Evolutionary conservation across 2,888 invertebrate genomes (phyloP).

Genomic region (Hirtodrosophila cameraria): DNA sequence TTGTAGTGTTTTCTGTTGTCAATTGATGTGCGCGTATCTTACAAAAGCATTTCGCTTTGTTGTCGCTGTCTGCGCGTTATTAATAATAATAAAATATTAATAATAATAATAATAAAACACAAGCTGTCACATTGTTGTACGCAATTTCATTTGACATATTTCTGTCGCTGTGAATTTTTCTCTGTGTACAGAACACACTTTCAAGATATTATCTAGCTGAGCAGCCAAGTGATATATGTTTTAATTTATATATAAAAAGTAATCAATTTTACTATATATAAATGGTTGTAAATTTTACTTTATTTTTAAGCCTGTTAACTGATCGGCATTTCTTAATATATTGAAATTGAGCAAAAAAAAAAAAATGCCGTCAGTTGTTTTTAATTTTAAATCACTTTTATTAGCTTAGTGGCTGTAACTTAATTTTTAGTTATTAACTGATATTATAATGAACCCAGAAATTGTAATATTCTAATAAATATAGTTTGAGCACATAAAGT

Average conservation of each 20-base stretch:
- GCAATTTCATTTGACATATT: conserved; percentile 26
- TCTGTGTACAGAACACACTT: conserved; percentile 8
- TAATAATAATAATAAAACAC: conserved; percentile 41
- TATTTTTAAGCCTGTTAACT: neutral
- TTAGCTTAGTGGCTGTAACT: neutral
- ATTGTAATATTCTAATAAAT: neutral
- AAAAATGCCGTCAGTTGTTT: neutral
- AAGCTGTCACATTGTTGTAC: conserved; percentile 27
- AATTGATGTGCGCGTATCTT: conserved; percentile 51
- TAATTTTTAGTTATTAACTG: neutral
- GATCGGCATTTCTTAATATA: neutral
- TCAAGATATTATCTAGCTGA: conserved; percentile 10
- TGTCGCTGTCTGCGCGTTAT: conserved; percentile 17
- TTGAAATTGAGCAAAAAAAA: neutral
- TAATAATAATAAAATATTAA: conserved; percentile 27
- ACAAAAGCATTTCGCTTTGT: conserved; percentile 11
- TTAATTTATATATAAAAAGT: neutral
- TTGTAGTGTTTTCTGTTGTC: conserved; percentile 13
- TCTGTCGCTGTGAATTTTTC: conserved; percentile 4
- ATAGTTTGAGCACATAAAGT: neutral
- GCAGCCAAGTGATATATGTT: conserved; percentile 1
- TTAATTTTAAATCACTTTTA: too few species aligned
- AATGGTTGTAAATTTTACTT: neutral
- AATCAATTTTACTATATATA: neutral
- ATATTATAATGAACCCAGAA: neutral